Evolutionary conservation across 1,140 invertebrate species (phyloP), one percentile per base, ranked within the genome.

Genomic region (Cyphomyrmex costatus): DNA sequence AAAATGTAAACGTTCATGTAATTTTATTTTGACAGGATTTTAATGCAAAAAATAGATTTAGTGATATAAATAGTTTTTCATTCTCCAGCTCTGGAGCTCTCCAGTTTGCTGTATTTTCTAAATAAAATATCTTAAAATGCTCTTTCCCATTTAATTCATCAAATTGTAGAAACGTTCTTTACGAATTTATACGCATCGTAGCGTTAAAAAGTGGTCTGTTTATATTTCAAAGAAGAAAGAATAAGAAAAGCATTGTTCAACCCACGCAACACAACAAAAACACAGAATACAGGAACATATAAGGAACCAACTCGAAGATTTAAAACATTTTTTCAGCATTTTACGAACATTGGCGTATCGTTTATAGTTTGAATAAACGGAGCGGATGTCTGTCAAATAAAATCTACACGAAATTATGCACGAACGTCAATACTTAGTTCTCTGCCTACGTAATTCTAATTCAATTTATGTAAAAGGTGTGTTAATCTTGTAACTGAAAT

Each of bases 1-100:
- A 36, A 58, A 76, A 58, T 14, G 8, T 49, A 16, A 33, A 74
- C n/a, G 21, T 46, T 42, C 12, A 10, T 30, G 1, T 24, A 27
- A 76, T 42, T 77, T 76, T 7, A 77, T 61, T 53, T 71, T 16
- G 16, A 24, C 7, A n/a, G 1, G 61, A n/a, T 56, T 56, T 74
- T 56, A 30, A 36, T 74, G 19, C 21, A 30, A 51, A 16, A 46
- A 27, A 49, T 49, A 53, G 19, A 10, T n/a, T 73, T 5, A n/a
- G 30, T 16, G 4, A 53, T n/a, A 19, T 70, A 8, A 74, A 19
- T 36, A 58, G 2, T 58, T 24, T 70, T 14, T 74, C 36, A 74
- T 8, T 6, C 19, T 74, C n/a, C 4, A 33, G 16, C 12, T 56
- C 21, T 30, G 19, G n/a, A n/a, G n/a, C n/a, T n/a, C n/a, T n/a